Percentiles rank a stretch among this genome's conserved stretches.
Conservation (phyloP, 2,888 invertebrate species). For the Polydrusus cervinus region DNA sequence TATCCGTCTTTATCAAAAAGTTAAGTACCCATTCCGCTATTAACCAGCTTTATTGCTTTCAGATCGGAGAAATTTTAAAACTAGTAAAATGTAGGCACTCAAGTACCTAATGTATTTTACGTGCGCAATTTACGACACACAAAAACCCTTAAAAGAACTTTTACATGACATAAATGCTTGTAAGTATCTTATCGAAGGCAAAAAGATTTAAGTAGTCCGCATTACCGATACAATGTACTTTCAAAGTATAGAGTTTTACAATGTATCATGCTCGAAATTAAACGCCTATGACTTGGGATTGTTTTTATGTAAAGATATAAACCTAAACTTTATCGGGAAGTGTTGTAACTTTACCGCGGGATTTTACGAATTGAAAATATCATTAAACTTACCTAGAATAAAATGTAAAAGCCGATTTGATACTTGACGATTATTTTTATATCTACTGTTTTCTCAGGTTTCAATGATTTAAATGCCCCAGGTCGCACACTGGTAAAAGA, state of each 20-base stretch:
- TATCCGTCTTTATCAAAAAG: no score
- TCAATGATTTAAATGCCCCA: no score
- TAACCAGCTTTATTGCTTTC: not conserved
- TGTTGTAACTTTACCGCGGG: not conserved
- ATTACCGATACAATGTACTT: not conserved
- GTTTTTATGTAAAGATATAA: not conserved
- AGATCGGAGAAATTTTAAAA: not conserved
- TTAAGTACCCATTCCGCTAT: no score
- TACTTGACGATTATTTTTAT: no score
- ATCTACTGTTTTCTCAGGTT: no score
- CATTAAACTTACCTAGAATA: no score
- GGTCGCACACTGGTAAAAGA: no score
- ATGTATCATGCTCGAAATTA: conserved; percentile 5
- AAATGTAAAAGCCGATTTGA: no score
- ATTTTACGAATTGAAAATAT: not conserved
- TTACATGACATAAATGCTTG: not conserved
- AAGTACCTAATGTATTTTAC: conserved; percentile 4
- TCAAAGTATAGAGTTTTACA: conserved; percentile 9
- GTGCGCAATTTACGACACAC: conserved; percentile 1
- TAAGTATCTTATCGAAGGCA: conserved; percentile 13
- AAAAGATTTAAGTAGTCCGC: conserved; percentile 17
- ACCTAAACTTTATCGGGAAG: not conserved
- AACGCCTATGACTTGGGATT: not conserved
- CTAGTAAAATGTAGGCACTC: not conserved
- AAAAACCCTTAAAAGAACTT: conserved; percentile 2